Percentiles rank a stretch among this genome's conserved stretches.
phyloP scores from a whole-genome alignment of 2,888 invertebrate species.

The Palloptera scutellata region DNA sequence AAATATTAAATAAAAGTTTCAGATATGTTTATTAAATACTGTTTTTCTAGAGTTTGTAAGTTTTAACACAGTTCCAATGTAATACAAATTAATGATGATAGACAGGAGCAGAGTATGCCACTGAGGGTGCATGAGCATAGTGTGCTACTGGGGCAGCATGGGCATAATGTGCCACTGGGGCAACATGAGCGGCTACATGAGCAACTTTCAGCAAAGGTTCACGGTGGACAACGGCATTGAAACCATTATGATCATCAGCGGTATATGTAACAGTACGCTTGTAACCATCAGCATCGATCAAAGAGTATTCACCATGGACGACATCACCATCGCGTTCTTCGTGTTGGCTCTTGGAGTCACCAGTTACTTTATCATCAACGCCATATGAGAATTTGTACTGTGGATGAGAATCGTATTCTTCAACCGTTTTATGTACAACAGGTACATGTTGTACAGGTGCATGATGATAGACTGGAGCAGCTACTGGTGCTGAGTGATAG shows the following conservation, averaged over 20 bases:
- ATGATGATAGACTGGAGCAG: slow-evolving; percentile 38
- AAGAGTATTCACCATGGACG: slow-evolving; percentile 61
- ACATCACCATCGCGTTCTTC: slow-evolving; percentile 62
- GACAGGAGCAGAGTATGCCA: slow-evolving; percentile 24
- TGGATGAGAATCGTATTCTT: slow-evolving; percentile 59
- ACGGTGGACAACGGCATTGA: slow-evolving; percentile 52
- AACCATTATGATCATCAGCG: slow-evolving; percentile 59
- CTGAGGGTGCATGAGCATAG: slow-evolving; percentile 34
- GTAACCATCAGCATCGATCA: slow-evolving; percentile 61
- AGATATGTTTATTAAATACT: not conserved
- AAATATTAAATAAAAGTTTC: not conserved
- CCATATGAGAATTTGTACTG: slow-evolving; percentile 61
- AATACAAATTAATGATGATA: not conserved
- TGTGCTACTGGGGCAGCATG: slow-evolving; percentile 27
- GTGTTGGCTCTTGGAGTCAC: slow-evolving; percentile 61
- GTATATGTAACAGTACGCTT: slow-evolving; percentile 60
- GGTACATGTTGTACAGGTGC: slow-evolving; percentile 37
- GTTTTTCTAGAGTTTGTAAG: not conserved
- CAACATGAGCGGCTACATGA: slow-evolving; percentile 31
- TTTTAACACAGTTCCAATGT: not conserved
- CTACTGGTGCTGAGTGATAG: slow-evolving; percentile 38
- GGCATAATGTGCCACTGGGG: slow-evolving; percentile 28
- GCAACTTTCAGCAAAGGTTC: slow-evolving; percentile 34
- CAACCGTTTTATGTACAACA: slow-evolving; percentile 47
- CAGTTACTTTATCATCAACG: slow-evolving; percentile 58